A percentile compares a stretch with the other conserved stretches of the same genome.
Evolutionary conservation across 1,140 invertebrate species (phyloP).

Genomic region (Ceratina australensis): DNA sequence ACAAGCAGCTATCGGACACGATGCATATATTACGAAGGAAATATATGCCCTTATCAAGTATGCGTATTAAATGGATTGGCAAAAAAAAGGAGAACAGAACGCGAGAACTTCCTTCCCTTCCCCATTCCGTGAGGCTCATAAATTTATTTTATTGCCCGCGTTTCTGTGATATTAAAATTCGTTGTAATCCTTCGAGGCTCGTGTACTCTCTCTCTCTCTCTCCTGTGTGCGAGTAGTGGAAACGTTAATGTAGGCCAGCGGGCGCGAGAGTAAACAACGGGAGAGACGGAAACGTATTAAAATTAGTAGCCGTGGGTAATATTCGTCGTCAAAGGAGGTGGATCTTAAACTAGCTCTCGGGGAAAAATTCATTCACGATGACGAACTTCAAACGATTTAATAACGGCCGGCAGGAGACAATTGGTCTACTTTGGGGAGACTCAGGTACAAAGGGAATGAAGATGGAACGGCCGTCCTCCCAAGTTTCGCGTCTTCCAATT

Average conservation of each 20-base stretch:
- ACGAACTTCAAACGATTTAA: slow-evolving; percentile 51
- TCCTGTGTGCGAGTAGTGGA: neutral
- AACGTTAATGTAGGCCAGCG: neutral
- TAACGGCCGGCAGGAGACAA: slow-evolving; percentile 50
- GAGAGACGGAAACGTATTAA: neutral
- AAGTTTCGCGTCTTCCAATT: neutral
- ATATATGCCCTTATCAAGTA: too few species aligned
- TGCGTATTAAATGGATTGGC: too few species aligned
- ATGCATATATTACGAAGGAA: too few species aligned
- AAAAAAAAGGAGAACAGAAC: too few species aligned
- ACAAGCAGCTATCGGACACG: too few species aligned
- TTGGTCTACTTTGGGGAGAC: slow-evolving; percentile 38
- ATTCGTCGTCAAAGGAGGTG: neutral
- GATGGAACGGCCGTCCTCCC: slow-evolving; percentile 2
- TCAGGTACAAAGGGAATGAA: slow-evolving; percentile 14
- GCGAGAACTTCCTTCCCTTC: too few species aligned
- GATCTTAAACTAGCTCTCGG: slow-evolving; percentile 23
- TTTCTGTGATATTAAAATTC: too few species aligned
- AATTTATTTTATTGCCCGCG: too few species aligned
- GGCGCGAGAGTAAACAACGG: neutral
- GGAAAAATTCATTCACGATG: slow-evolving; percentile 50
- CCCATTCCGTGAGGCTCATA: too few species aligned
- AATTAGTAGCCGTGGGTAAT: slow-evolving; percentile 2
- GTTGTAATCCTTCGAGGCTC: too few species aligned
- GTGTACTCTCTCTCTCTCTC: too few species aligned